Conservation (phyloP, 2,797 vertebrate genomes). For the Spinus pinus region DNA sequence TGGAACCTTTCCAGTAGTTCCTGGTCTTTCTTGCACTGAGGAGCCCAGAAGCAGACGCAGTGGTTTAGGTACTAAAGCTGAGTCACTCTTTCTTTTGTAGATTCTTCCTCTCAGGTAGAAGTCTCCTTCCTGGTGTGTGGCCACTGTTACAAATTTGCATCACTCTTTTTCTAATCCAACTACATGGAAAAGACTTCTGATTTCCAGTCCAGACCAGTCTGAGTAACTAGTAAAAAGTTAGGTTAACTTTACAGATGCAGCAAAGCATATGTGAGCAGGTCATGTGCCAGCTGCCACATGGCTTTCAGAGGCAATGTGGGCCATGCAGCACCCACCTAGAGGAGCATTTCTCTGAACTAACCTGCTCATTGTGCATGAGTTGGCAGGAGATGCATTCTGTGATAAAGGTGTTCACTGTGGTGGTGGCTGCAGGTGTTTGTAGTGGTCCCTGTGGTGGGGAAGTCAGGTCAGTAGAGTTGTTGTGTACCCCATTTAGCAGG, state of each 20-base stretch:
- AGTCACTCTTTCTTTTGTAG: neutral
- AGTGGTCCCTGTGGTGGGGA: too few relatives aligned
- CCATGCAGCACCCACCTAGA: too few relatives aligned
- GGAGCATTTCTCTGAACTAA: accelerated
- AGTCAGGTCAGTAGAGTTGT: neutral
- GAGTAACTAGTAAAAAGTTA: neutral
- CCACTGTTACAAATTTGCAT: neutral
- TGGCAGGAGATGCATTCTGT: neutral
- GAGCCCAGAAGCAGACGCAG: neutral
- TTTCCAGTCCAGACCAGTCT: neutral
- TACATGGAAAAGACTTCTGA: neutral
- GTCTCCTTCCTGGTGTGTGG: neutral
- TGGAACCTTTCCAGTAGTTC: neutral
- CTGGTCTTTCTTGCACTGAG: neutral
- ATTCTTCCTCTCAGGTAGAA: neutral
- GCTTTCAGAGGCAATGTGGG: neutral
- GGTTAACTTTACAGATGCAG: neutral
- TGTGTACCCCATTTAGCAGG: neutral
- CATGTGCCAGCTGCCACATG: accelerated
- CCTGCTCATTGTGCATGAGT: accelerated
- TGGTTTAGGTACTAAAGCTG: neutral
- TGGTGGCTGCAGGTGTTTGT: neutral
- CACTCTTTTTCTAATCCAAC: neutral
- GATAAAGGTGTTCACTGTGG: neutral
- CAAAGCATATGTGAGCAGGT: accelerated